These are phyloP conservation scores for Jordanella pulchra DNA, from an alignment of 2,797 vertebrate genomes.

Conservation along the genomic window DNA sequence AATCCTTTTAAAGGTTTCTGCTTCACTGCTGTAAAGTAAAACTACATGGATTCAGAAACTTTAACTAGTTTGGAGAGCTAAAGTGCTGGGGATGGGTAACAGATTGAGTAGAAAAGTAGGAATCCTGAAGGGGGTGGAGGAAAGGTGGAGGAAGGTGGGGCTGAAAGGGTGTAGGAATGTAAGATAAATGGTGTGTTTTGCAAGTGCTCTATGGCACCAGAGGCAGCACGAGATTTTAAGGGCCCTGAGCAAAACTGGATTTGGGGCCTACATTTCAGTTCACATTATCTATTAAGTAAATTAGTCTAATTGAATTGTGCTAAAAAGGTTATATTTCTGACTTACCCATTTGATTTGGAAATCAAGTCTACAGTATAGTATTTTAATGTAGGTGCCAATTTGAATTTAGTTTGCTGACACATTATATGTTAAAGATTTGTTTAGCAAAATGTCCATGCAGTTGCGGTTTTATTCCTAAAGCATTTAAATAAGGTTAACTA, in stretches of 20 bases:
- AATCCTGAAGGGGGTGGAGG: constrained; percentile 44
- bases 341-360: background rate
- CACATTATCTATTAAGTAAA: background rate
- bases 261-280: background rate
- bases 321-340: constrained; percentile 4
- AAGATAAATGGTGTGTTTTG: constrained; percentile 80
- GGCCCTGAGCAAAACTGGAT: background rate
- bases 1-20: background rate
- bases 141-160: constrained; percentile 61
- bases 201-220: constrained; percentile 56
- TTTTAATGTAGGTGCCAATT: background rate
- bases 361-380: background rate
- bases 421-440: background rate
- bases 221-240: constrained; percentile 1
- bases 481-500: background rate
- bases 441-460: background rate
- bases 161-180: constrained; percentile 70
- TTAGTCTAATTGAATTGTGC: no score
- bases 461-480: background rate
- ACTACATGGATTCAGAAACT: constrained; percentile 35
- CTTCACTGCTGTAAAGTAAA: constrained; percentile 14
- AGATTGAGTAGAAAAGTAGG: constrained; percentile 65
- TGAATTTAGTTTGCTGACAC: background rate
- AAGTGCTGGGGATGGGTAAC: constrained; percentile 68
- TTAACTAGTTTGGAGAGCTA: constrained; percentile 50